Conservation (phyloP, 2,113 vertebrate genomes). For the Equus quagga region DNA sequence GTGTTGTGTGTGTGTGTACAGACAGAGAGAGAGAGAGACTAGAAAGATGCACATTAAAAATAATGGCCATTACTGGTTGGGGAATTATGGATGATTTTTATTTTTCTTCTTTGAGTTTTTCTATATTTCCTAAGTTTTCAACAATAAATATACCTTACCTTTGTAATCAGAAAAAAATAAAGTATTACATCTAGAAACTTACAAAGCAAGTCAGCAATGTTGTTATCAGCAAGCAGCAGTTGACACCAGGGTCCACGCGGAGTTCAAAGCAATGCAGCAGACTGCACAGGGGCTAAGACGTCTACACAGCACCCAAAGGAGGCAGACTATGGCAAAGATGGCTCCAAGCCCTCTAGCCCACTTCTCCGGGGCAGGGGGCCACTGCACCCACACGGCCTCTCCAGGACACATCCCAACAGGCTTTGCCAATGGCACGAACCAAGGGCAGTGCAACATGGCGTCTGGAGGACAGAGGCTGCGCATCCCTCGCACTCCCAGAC, state of each 20-base stretch:
- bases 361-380: not conserved
- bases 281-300: not conserved
- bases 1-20: not conserved
- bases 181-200: not conserved
- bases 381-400: not conserved
- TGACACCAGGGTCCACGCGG: not conserved
- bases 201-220: not conserved
- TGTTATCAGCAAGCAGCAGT: rapidly evolving
- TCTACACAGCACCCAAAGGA: not conserved
- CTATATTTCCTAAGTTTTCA: not conserved
- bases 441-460: not conserved
- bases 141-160: not conserved
- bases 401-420: not conserved
- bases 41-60: not conserved
- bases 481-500: not conserved
- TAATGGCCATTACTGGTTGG: not conserved
- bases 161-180: not conserved
- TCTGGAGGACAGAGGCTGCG: not conserved
- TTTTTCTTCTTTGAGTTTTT: not conserved
- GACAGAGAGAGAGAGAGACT: not conserved
- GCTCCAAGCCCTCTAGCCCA: not conserved
- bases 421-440: not conserved
- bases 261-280: not conserved
- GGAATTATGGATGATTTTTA: not conserved
- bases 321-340: not conserved